Evolutionary conservation across 2,797 vertebrate genomes (phyloP).

Genomic region (Hydrocynus forskahlii): DNA sequence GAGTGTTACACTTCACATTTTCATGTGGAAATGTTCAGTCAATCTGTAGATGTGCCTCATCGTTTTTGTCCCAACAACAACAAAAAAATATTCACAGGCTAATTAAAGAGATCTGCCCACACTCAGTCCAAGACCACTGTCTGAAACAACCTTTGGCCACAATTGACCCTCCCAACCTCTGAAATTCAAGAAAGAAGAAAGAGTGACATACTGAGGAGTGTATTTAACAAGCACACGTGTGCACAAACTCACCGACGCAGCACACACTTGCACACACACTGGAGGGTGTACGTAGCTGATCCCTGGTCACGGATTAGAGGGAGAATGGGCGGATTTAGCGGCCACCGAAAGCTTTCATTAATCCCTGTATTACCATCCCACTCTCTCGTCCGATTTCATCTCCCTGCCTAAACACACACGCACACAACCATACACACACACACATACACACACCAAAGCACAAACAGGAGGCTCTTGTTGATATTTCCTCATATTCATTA

Average conservation of each 20-base stretch:
- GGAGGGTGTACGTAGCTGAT: conserved; percentile 33
- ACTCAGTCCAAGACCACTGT: neutral
- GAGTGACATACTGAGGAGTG: neutral
- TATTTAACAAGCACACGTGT: neutral
- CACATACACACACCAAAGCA: conserved; percentile 9
- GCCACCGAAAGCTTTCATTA: conserved; percentile 65
- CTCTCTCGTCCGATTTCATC: conserved; percentile 60
- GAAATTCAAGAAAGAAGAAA: neutral
- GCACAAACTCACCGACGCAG: neutral
- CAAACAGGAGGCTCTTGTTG: neutral
- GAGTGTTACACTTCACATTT: too few relatives aligned
- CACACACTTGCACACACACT: conserved; percentile 36
- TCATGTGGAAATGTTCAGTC: too few relatives aligned
- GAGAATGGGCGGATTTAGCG: conserved; percentile 61
- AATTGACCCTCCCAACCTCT: neutral
- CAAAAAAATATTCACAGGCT: too few relatives aligned
- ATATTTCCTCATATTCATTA: conserved; percentile 6
- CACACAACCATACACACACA: conserved; percentile 30
- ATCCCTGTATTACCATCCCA: conserved; percentile 64
- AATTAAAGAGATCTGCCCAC: too few relatives aligned
- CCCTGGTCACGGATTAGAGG: conserved; percentile 41
- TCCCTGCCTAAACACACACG: conserved; percentile 22
- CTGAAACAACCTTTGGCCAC: neutral
- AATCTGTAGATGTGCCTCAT: too few relatives aligned
- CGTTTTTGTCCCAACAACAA: too few relatives aligned